Evolutionary conservation across 92 coral and sea anemone species (phyloP), one percentile per base, ranked within the genome.

Genomic region (Zoanthus sansibaricus): DNA sequence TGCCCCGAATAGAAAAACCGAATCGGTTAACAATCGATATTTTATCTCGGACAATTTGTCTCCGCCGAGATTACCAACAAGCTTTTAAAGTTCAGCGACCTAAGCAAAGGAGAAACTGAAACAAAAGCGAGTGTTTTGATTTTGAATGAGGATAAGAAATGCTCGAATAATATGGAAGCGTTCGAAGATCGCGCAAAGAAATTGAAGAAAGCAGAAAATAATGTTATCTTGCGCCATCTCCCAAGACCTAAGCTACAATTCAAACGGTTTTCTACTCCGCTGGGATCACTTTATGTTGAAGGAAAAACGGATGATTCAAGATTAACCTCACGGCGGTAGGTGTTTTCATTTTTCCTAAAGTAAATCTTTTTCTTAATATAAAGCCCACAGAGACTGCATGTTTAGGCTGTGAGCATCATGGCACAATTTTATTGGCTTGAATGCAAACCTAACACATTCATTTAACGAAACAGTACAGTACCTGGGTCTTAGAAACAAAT

Each of bases 241-340:
- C 88, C 86, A 31, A 82, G 93, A 83, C 91, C 93, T 14, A 83
- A 90, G 44, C 84, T 91, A 31, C 91, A 88, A 18, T 48, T 83
- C 47, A 91, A 91, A 67, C 86, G 94, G 74, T 91, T 83, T 52
- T 91, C 94, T 4, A 91, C 91, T 62, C 93, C 93, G 44, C 78
- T 89, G 20, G 91, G 91, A 8, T 86, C 93, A 16, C 82, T 90
- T 82, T 71, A 6, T 20, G 92, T 94, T 94, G 91, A 95, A 9
- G 42, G 69, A 33, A 93, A 92, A 83, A 88, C 97, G 5, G 95
- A 88, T 72, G 98, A 96, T 72, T 86, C 79, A 51, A 95, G 98
- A 51, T 71, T 95, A 45, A 78, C 97, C 73, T 46, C 62, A 25
- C 74, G 59, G 73, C 85, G 85, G 85, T 80, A 80, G 75, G 85